Evolutionary conservation across 2,113 vertebrate species (phyloP).

Genomic region (Xiphophorus hellerii): DNA sequence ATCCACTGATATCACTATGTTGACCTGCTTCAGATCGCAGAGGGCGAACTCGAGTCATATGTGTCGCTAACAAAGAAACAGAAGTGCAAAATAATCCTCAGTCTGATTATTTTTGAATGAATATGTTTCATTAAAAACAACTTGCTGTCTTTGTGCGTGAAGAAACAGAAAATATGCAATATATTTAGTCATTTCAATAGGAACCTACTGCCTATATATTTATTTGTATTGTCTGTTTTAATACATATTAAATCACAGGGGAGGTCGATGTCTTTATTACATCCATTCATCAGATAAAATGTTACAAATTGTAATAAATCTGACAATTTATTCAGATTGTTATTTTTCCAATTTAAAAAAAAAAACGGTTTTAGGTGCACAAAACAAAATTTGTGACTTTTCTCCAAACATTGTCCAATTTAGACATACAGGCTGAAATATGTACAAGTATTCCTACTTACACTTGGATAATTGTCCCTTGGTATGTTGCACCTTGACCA

Average conservation of each 20-base stretch:
- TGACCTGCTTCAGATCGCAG: constrained; percentile 3
- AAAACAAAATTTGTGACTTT: neutral
- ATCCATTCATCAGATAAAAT: no score
- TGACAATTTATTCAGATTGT: neutral
- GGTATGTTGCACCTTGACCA: neutral
- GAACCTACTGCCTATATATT: constrained; percentile 34
- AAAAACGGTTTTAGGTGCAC: neutral
- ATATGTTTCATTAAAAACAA: neutral
- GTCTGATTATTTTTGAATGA: neutral
- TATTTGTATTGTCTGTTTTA: constrained; percentile 53
- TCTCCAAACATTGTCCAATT: no score
- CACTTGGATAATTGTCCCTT: neutral
- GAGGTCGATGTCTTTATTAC: neutral
- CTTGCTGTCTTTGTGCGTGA: neutral
- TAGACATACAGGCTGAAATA: neutral
- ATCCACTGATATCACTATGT: constrained; percentile 11
- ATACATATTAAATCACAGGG: constrained; percentile 49
- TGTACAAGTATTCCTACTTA: neutral
- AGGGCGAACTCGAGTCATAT: neutral
- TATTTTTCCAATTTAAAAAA: neutral
- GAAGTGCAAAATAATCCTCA: neutral
- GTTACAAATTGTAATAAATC: no score
- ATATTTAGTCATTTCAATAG: constrained; percentile 23
- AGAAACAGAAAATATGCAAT: constrained; percentile 25
- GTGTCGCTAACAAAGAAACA: neutral